Conservation (phyloP, 2,113 vertebrate genomes). For the Ctenodactylus gundi region DNA sequence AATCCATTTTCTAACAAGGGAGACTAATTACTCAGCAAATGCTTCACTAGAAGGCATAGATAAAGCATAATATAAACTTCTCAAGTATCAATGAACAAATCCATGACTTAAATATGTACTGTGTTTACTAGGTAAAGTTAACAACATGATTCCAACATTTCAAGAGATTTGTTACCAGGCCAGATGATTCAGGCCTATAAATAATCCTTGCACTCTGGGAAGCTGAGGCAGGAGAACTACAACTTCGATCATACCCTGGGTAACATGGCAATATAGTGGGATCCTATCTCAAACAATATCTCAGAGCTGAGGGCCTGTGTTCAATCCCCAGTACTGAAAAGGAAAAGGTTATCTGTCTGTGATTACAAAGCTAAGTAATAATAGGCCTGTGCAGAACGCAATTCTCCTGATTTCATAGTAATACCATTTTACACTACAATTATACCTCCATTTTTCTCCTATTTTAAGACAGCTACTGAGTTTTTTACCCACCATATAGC, state of each 20-base stretch:
- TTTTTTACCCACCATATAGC: background rate
- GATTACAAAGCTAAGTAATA: background rate
- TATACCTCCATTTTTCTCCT: background rate
- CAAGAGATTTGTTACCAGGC: background rate
- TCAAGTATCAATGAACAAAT: constrained; percentile 26
- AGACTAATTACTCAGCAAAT: background rate
- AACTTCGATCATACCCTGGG: too few relatives aligned
- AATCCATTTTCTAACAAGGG: background rate
- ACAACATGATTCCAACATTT: background rate
- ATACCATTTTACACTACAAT: background rate
- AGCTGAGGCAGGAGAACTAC: too few relatives aligned
- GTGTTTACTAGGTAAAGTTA: background rate
- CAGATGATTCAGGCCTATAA: too few relatives aligned
- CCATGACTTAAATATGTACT: background rate
- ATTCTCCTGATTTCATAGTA: background rate
- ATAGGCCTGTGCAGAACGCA: background rate
- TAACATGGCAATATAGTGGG: too few relatives aligned
- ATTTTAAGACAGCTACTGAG: background rate
- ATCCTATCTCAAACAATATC: too few relatives aligned
- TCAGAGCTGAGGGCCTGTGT: too few relatives aligned
- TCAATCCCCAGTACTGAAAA: too few relatives aligned
- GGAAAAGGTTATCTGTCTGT: too few relatives aligned
- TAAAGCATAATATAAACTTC: background rate
- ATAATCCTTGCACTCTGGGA: too few relatives aligned
- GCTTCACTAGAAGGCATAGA: background rate